Conservation (phyloP, 1,140 invertebrate species). For the Eueides isabella region DNA sequence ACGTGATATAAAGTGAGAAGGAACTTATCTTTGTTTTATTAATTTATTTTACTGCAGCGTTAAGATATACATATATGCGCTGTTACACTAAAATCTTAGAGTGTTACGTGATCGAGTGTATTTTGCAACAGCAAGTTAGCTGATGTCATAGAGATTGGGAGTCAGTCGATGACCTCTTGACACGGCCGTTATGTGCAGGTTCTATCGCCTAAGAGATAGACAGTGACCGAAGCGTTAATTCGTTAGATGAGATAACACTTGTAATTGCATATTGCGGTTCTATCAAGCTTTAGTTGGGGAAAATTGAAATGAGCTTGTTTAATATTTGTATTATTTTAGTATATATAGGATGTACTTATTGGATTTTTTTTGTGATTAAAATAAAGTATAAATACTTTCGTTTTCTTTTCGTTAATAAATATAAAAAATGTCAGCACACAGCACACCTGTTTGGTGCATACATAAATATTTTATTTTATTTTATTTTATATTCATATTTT, state of each 20-base stretch:
- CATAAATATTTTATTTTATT: no score
- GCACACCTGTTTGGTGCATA: no score
- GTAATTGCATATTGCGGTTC: conserved; percentile 39
- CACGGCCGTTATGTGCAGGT: conserved; percentile 62
- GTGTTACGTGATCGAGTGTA: conserved; percentile 73
- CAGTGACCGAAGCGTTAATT: conserved; percentile 64
- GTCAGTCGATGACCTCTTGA: conserved; percentile 78
- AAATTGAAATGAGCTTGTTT: conserved; percentile 18
- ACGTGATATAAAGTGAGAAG: no score
- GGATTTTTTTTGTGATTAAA: no score
- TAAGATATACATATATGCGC: neutral
- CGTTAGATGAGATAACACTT: conserved; percentile 39
- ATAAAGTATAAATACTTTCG: no score
- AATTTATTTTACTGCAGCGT: neutral
- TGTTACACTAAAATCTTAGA: conserved; percentile 40
- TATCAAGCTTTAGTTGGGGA: conserved; percentile 21
- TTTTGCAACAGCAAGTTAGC: conserved; percentile 77
- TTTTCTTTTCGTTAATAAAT: no score
- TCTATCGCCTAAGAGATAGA: conserved; percentile 49
- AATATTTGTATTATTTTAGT: neutral
- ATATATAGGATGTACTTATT: neutral
- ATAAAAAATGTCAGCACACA: no score
- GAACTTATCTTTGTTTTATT: neutral
- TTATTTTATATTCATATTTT: no score
- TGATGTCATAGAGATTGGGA: conserved; percentile 78